These are phyloP conservation scores for Molothrus ater DNA, from an alignment of 2,797 vertebrate species.

Conservation along the genomic window DNA sequence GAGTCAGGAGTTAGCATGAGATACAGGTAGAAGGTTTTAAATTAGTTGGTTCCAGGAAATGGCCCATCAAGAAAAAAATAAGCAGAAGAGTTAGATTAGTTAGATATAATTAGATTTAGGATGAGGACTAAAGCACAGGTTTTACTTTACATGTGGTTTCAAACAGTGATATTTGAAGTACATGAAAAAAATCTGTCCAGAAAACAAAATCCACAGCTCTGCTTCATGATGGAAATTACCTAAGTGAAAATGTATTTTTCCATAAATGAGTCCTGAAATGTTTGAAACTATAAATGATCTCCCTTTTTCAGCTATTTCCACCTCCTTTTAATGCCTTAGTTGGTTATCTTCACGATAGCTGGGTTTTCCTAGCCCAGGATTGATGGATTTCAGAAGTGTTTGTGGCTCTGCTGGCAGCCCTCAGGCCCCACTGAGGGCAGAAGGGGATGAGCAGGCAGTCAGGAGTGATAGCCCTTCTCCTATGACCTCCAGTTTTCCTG, in stretches of 20 bases:
- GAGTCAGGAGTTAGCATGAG: neutral
- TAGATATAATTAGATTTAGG: neutral
- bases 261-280: neutral
- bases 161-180: neutral
- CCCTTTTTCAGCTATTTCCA: neutral
- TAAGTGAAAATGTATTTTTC: neutral
- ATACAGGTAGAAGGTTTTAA: neutral
- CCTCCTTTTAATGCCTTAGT: neutral
- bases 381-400: neutral
- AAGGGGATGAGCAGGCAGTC: neutral
- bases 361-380: neutral
- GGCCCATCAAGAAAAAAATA: neutral
- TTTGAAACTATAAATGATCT: neutral
- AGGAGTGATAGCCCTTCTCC: neutral
- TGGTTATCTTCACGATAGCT: neutral
- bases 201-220: neutral
- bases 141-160: neutral
- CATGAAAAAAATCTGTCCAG: neutral
- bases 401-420: neutral
- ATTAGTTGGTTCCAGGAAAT: neutral
- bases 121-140: neutral
- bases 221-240: neutral
- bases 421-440: neutral
- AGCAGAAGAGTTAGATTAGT: neutral
- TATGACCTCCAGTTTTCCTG: constrained; percentile 1